These are phyloP conservation scores for Psammodynastes pulverulentus DNA, from an alignment of 2,113 vertebrate genomes.

Conservation along the genomic window DNA sequence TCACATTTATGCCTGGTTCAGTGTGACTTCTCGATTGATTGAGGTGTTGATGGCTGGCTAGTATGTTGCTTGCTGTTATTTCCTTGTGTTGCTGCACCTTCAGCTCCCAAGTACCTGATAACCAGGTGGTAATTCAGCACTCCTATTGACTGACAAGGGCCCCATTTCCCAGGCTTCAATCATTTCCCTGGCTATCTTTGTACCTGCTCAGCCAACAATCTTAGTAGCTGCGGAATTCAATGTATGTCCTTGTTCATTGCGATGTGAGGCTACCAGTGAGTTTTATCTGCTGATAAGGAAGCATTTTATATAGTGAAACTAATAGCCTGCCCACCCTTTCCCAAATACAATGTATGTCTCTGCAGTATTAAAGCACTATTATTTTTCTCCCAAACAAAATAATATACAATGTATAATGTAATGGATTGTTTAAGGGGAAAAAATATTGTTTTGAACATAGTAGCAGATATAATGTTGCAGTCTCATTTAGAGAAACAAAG, in stretches of 20 bases:
- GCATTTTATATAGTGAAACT: conserved; percentile 45
- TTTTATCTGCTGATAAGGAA: conserved; percentile 52
- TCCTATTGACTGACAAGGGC: neutral
- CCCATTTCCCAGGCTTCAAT: neutral
- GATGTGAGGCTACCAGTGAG: neutral
- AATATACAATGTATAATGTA: neutral
- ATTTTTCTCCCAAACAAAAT: neutral
- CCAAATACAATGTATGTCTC: neutral
- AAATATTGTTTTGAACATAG: neutral
- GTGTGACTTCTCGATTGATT: neutral
- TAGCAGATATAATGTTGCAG: neutral
- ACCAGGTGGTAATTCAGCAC: neutral
- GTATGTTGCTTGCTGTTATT: neutral
- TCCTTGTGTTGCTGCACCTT: neutral
- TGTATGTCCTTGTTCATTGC: neutral
- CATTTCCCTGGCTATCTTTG: neutral
- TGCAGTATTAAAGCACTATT: neutral
- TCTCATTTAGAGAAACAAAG: neutral
- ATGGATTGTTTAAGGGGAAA: neutral
- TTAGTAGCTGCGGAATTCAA: neutral
- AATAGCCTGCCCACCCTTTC: neutral
- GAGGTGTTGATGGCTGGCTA: neutral
- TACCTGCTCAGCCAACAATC: neutral
- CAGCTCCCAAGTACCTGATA: neutral
- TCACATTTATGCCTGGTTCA: neutral